Base-by-base conservation (phyloP, 2,888 invertebrate species). In the Drosophila anomelani region DNA sequence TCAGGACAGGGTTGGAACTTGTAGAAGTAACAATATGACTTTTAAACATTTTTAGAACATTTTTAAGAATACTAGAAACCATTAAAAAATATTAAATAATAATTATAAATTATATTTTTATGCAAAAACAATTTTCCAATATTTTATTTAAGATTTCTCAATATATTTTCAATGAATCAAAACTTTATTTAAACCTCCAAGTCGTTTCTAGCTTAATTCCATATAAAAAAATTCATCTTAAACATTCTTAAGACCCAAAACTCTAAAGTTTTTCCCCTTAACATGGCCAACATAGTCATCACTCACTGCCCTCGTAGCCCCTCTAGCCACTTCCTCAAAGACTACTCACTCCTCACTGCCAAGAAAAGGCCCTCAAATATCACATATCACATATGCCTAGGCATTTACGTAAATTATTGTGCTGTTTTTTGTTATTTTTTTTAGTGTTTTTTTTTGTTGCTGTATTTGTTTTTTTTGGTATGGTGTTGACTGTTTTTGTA, bases 401-500 rank as follows among this genome's bases (percentile, higher is more conserved):
- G 67, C 78, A 80, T 81, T 81, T 81, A 59, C 75, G 64, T 74
- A 84, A 82, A 80, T 84, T 82, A 84, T 79, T 77, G 75, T 75
- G 76, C 71, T 77, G 76, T 66, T 79, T 81, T 84, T 79, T 67
- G 59, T 68, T 29, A 29, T 79, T 68, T 78, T 59, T 58, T 44
- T 23, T 58, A 36, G 26, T 26, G 26, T 20, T 59, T 17, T 47
- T 41, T 68, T 36, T 20, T 57, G 17, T 38, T 23, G 0, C 4
- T 29, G 12, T 17, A 4, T 49, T n/a, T n/a, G 4, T 3, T 23
- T 56, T 63, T 56, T 68, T 39, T 44, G 20, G 20, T 51, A 20
- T 56, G 46, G 70, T 58, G 57, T 55, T 74, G 69, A 43, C 41
- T 46, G 38, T 44, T 55, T 55, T 36, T 51, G 20, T 36, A 36